Percentiles rank a stretch among this genome's conserved stretches.
Evolutionary conservation across 2,113 vertebrate genomes (phyloP).

Genomic region (Oreochromis spilurus): DNA sequence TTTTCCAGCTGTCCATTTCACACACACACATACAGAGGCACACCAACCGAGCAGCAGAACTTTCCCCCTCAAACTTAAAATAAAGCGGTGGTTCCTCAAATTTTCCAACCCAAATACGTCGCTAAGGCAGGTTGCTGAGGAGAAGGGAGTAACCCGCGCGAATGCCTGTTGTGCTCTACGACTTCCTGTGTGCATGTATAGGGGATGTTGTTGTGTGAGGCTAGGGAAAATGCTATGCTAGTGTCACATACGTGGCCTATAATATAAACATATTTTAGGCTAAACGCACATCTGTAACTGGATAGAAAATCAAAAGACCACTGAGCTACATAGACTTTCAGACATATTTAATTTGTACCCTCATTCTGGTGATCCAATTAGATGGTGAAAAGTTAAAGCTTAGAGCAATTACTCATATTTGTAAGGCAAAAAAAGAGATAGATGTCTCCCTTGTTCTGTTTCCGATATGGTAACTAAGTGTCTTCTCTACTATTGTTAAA

Average conservation of each 20-base stretch:
- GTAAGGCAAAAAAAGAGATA: not conserved
- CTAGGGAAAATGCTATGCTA: not conserved
- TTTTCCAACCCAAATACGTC: conserved; percentile 66
- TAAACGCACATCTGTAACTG: not conserved
- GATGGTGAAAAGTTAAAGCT: not conserved
- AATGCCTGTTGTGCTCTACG: conserved; percentile 9
- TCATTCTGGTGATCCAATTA: not conserved
- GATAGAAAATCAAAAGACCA: not conserved
- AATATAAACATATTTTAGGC: not conserved
- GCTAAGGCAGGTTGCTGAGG: conserved; percentile 31
- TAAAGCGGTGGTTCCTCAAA: conserved; percentile 33
- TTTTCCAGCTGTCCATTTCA: not conserved
- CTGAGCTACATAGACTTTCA: not conserved
- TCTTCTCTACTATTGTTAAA: not conserved
- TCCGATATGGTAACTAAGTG: not conserved
- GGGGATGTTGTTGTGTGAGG: not conserved
- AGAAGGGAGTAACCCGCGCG: not conserved
- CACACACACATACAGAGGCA: not conserved
- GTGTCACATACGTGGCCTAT: not conserved
- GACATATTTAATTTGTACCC: not conserved
- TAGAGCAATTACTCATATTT: not conserved
- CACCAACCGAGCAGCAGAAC: not conserved
- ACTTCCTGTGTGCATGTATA: conserved; percentile 48
- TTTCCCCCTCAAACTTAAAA: conserved; percentile 38
- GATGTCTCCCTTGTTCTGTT: not conserved